Evolutionary conservation across 2,888 invertebrate species (phyloP).

Genomic region (Stramonita haemastoma): DNA sequence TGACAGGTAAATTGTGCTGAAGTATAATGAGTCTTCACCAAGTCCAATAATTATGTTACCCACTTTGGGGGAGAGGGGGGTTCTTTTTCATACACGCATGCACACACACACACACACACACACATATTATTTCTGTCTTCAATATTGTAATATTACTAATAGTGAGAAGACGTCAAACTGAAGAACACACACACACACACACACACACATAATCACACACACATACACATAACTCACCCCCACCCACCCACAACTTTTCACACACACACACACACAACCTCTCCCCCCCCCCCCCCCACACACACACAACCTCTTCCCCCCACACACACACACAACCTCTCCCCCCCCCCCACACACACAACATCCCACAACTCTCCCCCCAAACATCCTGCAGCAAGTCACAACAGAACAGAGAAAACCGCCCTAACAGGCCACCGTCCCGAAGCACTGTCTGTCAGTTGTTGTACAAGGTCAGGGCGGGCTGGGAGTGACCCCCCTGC

Average conservation of each 20-base stretch:
- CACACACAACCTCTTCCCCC: not conserved
- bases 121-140: not conserved
- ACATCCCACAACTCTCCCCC: not conserved
- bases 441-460: not conserved
- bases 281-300: not conserved
- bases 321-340: not conserved
- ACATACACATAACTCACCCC: no score
- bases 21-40: no score
- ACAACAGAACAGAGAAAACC: not conserved
- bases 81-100: not conserved
- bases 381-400: not conserved
- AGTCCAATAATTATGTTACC: no score
- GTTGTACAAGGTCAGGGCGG: conserved; percentile 38
- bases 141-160: no score
- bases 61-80: no score
- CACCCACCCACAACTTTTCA: no score
- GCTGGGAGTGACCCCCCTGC: not conserved
- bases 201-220: not conserved
- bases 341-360: not conserved
- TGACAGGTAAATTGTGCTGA: no score
- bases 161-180: not conserved
- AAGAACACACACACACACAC: conserved; percentile 7
- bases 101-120: conserved; percentile 16
- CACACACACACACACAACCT: not conserved
- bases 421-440: not conserved